Evolutionary conservation across 2,888 invertebrate species (phyloP).

Genomic region (Galeopsomyia nigrocyanea): DNA sequence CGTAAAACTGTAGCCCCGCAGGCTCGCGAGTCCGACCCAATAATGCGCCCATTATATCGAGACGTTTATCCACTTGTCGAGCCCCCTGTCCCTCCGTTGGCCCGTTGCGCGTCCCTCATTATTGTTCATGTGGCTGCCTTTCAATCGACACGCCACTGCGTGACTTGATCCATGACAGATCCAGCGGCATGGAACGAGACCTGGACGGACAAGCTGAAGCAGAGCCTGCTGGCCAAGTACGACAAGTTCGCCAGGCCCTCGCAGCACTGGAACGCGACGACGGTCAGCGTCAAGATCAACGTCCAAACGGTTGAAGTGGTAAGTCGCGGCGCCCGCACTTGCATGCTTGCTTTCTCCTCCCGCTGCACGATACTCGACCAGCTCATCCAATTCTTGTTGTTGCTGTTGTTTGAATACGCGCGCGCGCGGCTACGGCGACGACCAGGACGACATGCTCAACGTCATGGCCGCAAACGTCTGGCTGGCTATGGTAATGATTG

Average conservation of each 20-base stretch:
- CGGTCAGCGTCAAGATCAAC: conserved; percentile 72
- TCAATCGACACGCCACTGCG: too few species aligned
- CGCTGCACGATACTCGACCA: too few species aligned
- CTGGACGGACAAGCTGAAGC: conserved; percentile 72
- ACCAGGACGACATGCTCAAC: conserved; percentile 44
- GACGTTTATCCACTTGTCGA: conserved; percentile 54
- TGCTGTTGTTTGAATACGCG: too few species aligned
- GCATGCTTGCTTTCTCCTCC: neutral
- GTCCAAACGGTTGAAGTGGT: conserved; percentile 76
- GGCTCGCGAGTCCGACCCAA: conserved; percentile 18
- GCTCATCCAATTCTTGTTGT: too few species aligned
- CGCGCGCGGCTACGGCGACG: too few species aligned
- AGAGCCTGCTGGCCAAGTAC: conserved; percentile 73
- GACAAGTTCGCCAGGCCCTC: conserved; percentile 73
- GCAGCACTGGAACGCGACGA: conserved; percentile 71
- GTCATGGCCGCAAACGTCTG: conserved; percentile 46
- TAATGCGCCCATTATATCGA: conserved; percentile 30
- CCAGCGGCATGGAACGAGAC: conserved; percentile 71
- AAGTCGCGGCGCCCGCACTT: conserved; percentile 12
- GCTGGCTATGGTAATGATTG: conserved; percentile 42
- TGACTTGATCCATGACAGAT: conserved; percentile 34
- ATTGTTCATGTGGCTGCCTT: too few species aligned
- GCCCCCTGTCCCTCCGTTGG: too few species aligned
- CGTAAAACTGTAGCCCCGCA: neutral
- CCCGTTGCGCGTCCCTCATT: too few species aligned